Evolutionary conservation across 1,140 invertebrate species (phyloP).

Genomic region (Littorina saxatilis): DNA sequence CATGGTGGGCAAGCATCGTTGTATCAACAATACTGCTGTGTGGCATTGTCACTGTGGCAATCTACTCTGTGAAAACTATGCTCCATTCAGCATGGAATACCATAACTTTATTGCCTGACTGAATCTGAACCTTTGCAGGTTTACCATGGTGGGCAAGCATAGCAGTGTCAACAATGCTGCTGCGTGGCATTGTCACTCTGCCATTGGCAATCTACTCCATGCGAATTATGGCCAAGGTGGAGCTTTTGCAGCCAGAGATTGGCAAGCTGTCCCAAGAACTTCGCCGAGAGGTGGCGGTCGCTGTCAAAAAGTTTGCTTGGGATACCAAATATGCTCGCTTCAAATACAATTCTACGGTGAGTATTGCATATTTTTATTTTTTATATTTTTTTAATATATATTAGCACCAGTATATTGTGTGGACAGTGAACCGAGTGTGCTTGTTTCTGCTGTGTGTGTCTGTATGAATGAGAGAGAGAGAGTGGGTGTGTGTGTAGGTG

Average conservation of each 20-base stretch:
- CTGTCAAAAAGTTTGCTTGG: slow-evolving; percentile 83
- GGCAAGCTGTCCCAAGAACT: slow-evolving; percentile 83
- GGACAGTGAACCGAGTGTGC: not conserved
- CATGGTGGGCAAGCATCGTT: too few species aligned
- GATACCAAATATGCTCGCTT: slow-evolving; percentile 81
- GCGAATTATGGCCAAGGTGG: slow-evolving; percentile 84
- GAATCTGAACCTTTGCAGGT: too few species aligned
- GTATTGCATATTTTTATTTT: slow-evolving; percentile 5
- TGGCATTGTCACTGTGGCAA: too few species aligned
- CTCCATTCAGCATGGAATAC: too few species aligned
- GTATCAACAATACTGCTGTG: too few species aligned
- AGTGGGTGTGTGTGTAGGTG: too few species aligned
- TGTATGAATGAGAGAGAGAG: too few species aligned
- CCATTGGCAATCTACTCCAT: slow-evolving; percentile 84
- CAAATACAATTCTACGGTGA: slow-evolving; percentile 82
- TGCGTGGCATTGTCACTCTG: slow-evolving; percentile 83
- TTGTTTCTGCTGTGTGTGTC: too few species aligned
- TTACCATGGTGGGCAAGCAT: slow-evolving; percentile 91
- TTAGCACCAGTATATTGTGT: not conserved
- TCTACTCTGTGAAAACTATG: too few species aligned
- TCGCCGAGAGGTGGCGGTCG: slow-evolving; percentile 82
- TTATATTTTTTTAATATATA: too few species aligned
- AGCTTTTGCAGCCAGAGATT: slow-evolving; percentile 85
- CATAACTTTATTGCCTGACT: too few species aligned
- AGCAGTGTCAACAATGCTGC: slow-evolving; percentile 81